phyloP scores from a whole-genome alignment of 2,888 invertebrate species.

The Taphrorychus bicolor region DNA sequence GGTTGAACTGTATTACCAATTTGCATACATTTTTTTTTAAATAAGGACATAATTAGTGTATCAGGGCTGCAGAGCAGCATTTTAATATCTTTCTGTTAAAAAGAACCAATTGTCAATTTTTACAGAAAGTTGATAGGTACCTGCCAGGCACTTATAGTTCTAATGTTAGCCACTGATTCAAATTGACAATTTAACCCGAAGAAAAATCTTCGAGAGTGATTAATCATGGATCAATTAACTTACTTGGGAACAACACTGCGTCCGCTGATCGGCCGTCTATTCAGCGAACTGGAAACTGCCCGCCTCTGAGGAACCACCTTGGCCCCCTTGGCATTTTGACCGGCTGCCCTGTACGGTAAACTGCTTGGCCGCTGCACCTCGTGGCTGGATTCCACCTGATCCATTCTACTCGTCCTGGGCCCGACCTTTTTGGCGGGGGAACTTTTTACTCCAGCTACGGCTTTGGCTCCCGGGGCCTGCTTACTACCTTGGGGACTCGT shows the following conservation, averaged over 20 bases:
- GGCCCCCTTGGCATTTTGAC: constrained; percentile 51
- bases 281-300: constrained; percentile 73
- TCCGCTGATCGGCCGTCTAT: constrained; percentile 60
- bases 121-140: too few relatives aligned
- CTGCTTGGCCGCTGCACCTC: constrained; percentile 69
- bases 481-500: constrained; percentile 53
- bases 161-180: too few relatives aligned
- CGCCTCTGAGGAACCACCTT: constrained; percentile 64
- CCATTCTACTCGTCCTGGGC: constrained; percentile 67
- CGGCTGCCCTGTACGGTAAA: constrained; percentile 69
- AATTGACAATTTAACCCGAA: too few relatives aligned
- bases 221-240: constrained; percentile 47
- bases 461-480: not conserved
- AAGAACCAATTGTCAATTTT: too few relatives aligned
- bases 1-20: too few relatives aligned
- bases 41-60: too few relatives aligned
- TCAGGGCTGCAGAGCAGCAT: too few relatives aligned
- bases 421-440: constrained; percentile 45
- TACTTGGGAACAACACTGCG: constrained; percentile 59
- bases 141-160: too few relatives aligned
- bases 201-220: too few relatives aligned
- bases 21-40: too few relatives aligned
- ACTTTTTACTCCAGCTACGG: constrained; percentile 38
- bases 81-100: too few relatives aligned
- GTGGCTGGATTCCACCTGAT: constrained; percentile 61